Evolutionary conservation across 1,140 invertebrate genomes (phyloP).

Genomic region (Triops cancriformis): DNA sequence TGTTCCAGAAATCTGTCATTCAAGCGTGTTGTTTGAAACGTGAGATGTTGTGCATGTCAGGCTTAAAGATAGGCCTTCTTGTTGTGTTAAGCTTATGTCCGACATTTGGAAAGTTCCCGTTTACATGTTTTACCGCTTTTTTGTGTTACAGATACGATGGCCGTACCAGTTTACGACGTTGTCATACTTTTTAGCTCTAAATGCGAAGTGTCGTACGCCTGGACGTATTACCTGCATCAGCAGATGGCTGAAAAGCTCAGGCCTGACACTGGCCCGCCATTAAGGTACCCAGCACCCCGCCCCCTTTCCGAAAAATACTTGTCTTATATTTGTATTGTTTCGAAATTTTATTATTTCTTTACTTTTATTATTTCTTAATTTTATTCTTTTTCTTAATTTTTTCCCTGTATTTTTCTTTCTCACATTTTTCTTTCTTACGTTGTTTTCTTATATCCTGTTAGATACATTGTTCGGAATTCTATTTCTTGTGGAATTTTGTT

Average conservation of each 20-base stretch:
- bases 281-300: not conserved
- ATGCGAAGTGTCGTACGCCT: constrained; percentile 21
- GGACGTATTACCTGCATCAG: constrained; percentile 16
- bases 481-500: not conserved
- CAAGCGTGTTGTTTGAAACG: not conserved
- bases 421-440: too few species aligned
- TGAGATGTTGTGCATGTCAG: not conserved
- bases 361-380: not conserved
- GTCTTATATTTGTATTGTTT: not conserved
- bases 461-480: too few species aligned
- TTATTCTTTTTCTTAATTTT: not conserved
- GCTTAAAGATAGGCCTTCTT: not conserved
- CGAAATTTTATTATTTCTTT: not conserved
- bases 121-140: not conserved
- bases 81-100: not conserved
- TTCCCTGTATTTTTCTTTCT: too few species aligned
- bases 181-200: constrained; percentile 27
- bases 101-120: not conserved
- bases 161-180: constrained; percentile 7
- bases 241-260: constrained; percentile 7
- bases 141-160: not conserved
- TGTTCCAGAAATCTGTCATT: not conserved
- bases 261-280: not conserved
- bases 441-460: too few species aligned
- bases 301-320: too few species aligned